Evolutionary conservation across 2,113 vertebrate genomes (phyloP).

Genomic region (Carassius auratus): DNA sequence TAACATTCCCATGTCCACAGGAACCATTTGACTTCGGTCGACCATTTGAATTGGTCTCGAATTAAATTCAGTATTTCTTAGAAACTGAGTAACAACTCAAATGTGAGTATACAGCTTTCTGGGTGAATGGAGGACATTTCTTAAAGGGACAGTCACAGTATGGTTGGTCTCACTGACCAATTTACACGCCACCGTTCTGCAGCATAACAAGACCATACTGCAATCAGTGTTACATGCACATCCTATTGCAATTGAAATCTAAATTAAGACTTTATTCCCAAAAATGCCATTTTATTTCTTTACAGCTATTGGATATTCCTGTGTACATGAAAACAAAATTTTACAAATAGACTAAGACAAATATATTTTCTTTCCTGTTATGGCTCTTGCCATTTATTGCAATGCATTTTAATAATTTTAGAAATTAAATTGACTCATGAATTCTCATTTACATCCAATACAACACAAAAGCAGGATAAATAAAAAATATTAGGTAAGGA

Average conservation of each 20-base stretch:
- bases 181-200: too few species aligned
- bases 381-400: background rate
- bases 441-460: background rate
- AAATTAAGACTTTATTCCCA: background rate
- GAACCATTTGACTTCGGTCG: background rate
- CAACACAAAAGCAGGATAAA: background rate
- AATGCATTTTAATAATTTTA: background rate
- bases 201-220: background rate
- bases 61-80: background rate
- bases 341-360: too few species aligned
- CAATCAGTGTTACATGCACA: background rate
- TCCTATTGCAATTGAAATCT: background rate
- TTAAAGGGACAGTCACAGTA: too few species aligned
- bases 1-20: slow-evolving; percentile 6
- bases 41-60: background rate
- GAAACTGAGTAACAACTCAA: background rate
- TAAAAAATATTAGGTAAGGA: too few species aligned
- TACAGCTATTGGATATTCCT: too few species aligned
- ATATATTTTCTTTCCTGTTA: background rate
- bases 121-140: too few species aligned
- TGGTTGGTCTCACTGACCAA: too few species aligned
- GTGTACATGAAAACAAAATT: too few species aligned
- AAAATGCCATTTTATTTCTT: background rate
- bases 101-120: too few species aligned
- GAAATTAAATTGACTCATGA: background rate